Evolutionary conservation across 2,113 vertebrate species (phyloP), one percentile per base, ranked within the genome.

Genomic region (Sebastes schlegelii): DNA sequence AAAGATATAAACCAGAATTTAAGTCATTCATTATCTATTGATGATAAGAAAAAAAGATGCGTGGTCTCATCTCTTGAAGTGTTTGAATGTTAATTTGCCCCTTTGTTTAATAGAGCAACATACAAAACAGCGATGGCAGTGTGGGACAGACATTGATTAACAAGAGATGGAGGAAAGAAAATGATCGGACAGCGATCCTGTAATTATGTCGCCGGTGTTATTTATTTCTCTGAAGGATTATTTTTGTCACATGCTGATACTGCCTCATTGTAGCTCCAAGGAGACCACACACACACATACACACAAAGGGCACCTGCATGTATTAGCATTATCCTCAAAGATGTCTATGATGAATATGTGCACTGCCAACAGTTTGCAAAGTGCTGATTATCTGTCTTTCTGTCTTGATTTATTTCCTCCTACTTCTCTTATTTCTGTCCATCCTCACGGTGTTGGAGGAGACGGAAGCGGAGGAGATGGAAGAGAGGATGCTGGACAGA

Each of bases 211-310:
- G 13, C 43, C 8, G 17, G 46, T 74, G 48, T 77, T 86, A 79
- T 79, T 86, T 80, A 60, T 71, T 57, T 69, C 52, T 80, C 43
- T 85, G 51, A 83, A 72, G 62, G 8, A 46, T 70, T 83, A 66
- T 82, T 78, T 87, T 68, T 75, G 23, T 81, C 79, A 75, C 65
- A 62, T 40, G 49, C 64, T 83, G 78, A 76, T 67, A 58, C 52
- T 60, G 65, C 72, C 58, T 85, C 46, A n/a, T 48, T 58, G 10
- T 42, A 58, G 54, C 57, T 78, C 74, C 65, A 40, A 64, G 54
- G 64, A 76, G 5, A 58, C 40, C n/a, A 65, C 48, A 58, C n/a
- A 64, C 46, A 54, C 46, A 58, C 58, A 57, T 46, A 52, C n/a
- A 45, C 23, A 34, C 23, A 73, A 57, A 65, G 34, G 19, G 54